Evolutionary conservation across 2,113 vertebrate genomes (phyloP).

Genomic region (Maccullochella peelii): DNA sequence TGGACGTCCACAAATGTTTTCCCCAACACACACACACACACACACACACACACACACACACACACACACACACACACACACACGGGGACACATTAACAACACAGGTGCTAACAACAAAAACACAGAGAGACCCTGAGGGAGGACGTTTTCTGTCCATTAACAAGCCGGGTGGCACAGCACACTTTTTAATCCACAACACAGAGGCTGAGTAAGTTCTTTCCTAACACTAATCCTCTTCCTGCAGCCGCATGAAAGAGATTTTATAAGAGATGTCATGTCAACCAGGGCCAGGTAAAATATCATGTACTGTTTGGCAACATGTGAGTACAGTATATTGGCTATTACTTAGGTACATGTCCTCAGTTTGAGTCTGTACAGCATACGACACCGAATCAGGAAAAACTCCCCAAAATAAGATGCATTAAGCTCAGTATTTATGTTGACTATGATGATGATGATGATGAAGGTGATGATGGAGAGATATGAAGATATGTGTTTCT

Average conservation of each 20-base stretch:
- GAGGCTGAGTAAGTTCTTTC: not conserved
- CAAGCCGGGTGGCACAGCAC: not conserved
- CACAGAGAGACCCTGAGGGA: not conserved
- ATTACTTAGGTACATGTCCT: no score
- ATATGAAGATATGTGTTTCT: no score
- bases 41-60: slow-evolving; percentile 26
- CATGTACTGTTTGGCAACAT: no score
- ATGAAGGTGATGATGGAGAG: no score
- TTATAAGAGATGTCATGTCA: not conserved
- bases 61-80: slow-evolving; percentile 21
- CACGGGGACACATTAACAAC: not conserved
- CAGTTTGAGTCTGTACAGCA: no score
- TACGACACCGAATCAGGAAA: no score
- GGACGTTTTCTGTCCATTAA: not conserved
- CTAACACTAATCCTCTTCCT: not conserved
- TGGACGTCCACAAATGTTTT: slow-evolving; percentile 55
- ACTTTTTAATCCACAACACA: not conserved
- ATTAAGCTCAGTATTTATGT: no score
- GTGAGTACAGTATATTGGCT: no score
- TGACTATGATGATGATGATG: no score
- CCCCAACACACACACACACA: slow-evolving; percentile 30
- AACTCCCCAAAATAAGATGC: no score
- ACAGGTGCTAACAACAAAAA: slow-evolving; percentile 15
- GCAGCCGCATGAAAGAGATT: not conserved
- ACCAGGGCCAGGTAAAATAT: not conserved